Percentiles rank a stretch among this genome's conserved stretches.
Evolutionary conservation across 2,888 invertebrate species (phyloP).

Genomic region (Calameuta idolon): DNA sequence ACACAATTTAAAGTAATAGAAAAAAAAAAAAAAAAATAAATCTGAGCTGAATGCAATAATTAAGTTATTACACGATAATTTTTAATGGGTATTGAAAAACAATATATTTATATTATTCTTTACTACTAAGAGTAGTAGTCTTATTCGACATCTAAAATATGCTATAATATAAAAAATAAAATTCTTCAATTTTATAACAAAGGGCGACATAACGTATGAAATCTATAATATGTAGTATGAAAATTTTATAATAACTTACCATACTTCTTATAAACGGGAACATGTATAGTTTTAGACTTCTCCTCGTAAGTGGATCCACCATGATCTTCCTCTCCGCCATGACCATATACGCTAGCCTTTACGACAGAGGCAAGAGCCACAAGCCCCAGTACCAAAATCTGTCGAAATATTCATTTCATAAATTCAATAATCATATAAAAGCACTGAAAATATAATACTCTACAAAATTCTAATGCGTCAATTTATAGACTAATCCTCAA

Average conservation of each 20-base stretch:
- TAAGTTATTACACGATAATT: not conserved
- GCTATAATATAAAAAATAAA: not conserved
- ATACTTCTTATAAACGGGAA: conserved; percentile 62
- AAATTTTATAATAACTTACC: conserved; percentile 40
- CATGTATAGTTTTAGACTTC: conserved; percentile 53
- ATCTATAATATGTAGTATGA: not conserved
- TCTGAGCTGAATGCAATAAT: too few species aligned
- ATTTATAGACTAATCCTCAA: not conserved
- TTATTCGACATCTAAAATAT: not conserved
- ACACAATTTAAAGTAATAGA: not conserved
- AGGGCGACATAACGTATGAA: not conserved
- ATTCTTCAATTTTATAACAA: not conserved
- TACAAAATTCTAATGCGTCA: not conserved
- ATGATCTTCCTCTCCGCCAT: conserved; percentile 41
- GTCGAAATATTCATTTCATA: conserved; percentile 24
- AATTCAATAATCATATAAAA: not conserved
- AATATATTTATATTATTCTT: not conserved
- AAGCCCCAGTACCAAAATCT: conserved; percentile 46
- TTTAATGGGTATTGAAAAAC: too few species aligned
- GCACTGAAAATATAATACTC: not conserved
- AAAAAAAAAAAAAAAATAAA: not conserved
- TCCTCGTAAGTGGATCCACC: conserved; percentile 59
- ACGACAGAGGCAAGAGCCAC: conserved; percentile 31
- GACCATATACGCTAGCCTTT: conserved; percentile 45
- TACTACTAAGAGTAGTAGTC: not conserved